These are phyloP conservation scores for Seriola aureovittata DNA, from an alignment of 2,113 vertebrate genomes.

Conservation along the genomic window DNA sequence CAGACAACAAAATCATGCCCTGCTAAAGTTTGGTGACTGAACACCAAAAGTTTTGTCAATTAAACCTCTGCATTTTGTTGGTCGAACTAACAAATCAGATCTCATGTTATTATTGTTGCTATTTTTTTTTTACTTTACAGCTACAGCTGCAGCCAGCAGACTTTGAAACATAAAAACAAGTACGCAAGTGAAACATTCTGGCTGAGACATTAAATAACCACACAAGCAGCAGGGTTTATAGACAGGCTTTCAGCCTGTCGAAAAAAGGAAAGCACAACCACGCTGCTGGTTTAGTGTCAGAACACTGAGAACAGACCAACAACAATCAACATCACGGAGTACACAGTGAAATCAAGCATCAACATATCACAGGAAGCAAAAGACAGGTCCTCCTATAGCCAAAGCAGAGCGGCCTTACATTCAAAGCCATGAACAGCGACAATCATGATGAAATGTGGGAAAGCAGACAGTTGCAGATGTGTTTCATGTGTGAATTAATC, in stretches of 20 bases:
- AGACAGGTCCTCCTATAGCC: background rate
- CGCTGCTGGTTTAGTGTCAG: background rate
- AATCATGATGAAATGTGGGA: slow-evolving; percentile 8
- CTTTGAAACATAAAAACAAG: slow-evolving; percentile 24
- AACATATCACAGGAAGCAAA: slow-evolving; percentile 8
- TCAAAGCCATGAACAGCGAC: background rate
- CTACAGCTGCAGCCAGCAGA: slow-evolving; percentile 5
- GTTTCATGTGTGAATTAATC: slow-evolving; percentile 36
- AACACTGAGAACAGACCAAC: slow-evolving; percentile 11
- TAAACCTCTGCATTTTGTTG: slow-evolving; percentile 25
- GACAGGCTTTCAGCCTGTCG: slow-evolving; percentile 4
- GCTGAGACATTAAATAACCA: background rate
- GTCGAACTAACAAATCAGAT: slow-evolving; percentile 14
- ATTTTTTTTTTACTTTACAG: background rate
- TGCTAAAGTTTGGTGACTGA: slow-evolving; percentile 44
- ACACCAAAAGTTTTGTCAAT: slow-evolving; percentile 26
- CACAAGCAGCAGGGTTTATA: background rate
- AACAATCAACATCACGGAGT: background rate
- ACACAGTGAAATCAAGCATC: slow-evolving; percentile 1
- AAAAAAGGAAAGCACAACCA: slow-evolving; percentile 11
- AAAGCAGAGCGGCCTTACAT: background rate
- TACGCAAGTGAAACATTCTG: background rate
- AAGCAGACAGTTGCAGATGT: slow-evolving; percentile 24
- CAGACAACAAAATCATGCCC: slow-evolving; percentile 44
- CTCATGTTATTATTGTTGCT: background rate